Base-by-base conservation (phyloP, 2,888 invertebrate genomes). In the Drosophila acutilabella region DNA sequence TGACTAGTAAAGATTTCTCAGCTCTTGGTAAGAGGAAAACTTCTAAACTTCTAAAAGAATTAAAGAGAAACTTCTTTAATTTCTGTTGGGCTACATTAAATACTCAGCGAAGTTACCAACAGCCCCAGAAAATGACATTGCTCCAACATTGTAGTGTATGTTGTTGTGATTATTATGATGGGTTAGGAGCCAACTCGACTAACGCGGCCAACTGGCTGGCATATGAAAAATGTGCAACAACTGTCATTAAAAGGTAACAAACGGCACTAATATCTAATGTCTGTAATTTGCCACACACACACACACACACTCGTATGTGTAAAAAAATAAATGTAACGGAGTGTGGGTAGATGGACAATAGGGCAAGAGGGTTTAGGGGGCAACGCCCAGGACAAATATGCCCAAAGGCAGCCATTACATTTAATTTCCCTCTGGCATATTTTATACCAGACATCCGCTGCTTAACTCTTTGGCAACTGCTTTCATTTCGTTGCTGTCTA, bases 381-480 rank as follows among this genome's bases (percentile, higher is more conserved):
- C 26, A 26, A 54, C 44, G 44, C 54, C 54, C 60, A 45, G 47
- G n/a, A 45, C 44, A 58, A 65, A 51, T 61, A 48, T 50, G 47
- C 65, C 64, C 54, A 59, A 58, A 61, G 58, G 65, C 59, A 33
- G 47, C 41, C 67, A 56, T 78, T 66, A 53, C 38, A 65, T 68
- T 56, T 71, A 74, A 78, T 74, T 78, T 78, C 64, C 78, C 77
- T 14, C 36, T 65, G 68, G 74, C 68, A 74, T 74, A 78, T 71
- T 78, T 78, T 54, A 70, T 70, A 45, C 42, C 64, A 52, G 62
- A 11, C 66, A 54, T 40, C 58, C 56, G 57, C 48, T 51, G 59
- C 47, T 77, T 64, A 68, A 73, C 62, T 65, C 74, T 62, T 69
- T 73, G 26, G 14, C 41, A 30, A 23, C 42, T 44, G 30, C 42